Percentiles rank a stretch among this genome's conserved stretches.
phyloP scores from a whole-genome alignment of 2,797 vertebrate genomes.

The Enteromius treurensis region DNA sequence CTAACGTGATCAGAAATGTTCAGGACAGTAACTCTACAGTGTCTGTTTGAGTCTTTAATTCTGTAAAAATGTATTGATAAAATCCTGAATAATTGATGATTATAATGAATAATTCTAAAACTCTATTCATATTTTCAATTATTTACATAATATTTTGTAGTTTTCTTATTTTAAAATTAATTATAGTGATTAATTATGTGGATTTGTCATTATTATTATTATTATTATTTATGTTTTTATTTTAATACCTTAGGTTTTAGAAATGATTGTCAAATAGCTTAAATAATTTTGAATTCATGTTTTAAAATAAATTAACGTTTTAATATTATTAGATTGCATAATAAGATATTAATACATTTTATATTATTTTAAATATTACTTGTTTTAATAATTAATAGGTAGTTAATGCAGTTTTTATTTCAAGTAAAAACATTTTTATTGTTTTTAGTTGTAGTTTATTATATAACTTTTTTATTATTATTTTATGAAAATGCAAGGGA shows the following conservation, averaged over 20 bases:
- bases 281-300: too few relatives aligned
- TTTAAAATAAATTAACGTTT: too few relatives aligned
- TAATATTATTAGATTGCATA: too few relatives aligned
- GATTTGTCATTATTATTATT: not conserved
- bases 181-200: not conserved
- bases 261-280: not conserved
- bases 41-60: not conserved
- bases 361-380: too few relatives aligned
- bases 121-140: not conserved
- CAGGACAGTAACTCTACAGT: not conserved
- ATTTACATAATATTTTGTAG: not conserved
- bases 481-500: not conserved
- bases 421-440: not conserved
- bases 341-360: too few relatives aligned
- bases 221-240: not conserved
- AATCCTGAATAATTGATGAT: not conserved
- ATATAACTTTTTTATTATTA: not conserved
- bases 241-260: not conserved
- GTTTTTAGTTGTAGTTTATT: not conserved
- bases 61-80: not conserved
- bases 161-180: not conserved
- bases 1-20: not conserved
- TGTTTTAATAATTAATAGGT: too few relatives aligned
- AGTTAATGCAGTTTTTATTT: not conserved
- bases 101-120: not conserved